phyloP scores from a whole-genome alignment of 1,140 invertebrate genomes.

The Eupristina koningsbergeri region DNA sequence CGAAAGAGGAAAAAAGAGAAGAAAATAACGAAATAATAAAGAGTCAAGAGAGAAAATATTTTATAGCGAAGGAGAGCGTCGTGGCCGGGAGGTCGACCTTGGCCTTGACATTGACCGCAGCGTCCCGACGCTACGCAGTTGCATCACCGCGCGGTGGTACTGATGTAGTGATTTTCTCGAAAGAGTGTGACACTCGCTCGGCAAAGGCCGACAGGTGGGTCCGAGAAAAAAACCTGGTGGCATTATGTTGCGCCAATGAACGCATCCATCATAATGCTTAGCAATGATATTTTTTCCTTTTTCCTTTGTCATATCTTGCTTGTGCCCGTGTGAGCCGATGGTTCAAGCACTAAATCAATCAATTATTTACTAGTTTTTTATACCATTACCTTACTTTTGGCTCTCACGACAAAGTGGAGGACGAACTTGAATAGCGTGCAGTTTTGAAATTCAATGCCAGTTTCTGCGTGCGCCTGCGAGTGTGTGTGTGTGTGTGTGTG shows the following conservation, averaged over 20 bases:
- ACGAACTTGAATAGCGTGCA: background rate
- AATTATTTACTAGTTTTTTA: too few species aligned
- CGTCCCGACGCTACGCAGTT: constrained; percentile 70
- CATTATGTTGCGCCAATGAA: background rate
- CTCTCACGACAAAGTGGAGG: background rate
- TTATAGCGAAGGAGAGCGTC: background rate
- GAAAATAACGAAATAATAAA: background rate
- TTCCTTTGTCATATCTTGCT: background rate
- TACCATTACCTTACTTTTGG: background rate
- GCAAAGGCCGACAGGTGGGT: background rate
- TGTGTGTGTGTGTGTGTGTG: too few species aligned
- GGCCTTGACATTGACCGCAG: constrained; percentile 72
- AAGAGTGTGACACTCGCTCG: background rate
- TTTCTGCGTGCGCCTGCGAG: too few species aligned
- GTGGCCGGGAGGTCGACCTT: constrained; percentile 57
- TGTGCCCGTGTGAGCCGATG: background rate
- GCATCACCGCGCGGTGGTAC: constrained; percentile 56
- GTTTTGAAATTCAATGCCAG: background rate
- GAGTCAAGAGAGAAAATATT: background rate
- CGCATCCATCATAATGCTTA: background rate
- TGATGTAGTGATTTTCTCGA: constrained; percentile 25
- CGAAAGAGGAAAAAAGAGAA: too few species aligned
- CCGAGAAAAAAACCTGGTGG: background rate
- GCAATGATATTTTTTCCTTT: background rate
- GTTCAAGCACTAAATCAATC: background rate